phyloP scores from a whole-genome alignment of 2,888 invertebrate genomes.

The Isoperla grammatica region DNA sequence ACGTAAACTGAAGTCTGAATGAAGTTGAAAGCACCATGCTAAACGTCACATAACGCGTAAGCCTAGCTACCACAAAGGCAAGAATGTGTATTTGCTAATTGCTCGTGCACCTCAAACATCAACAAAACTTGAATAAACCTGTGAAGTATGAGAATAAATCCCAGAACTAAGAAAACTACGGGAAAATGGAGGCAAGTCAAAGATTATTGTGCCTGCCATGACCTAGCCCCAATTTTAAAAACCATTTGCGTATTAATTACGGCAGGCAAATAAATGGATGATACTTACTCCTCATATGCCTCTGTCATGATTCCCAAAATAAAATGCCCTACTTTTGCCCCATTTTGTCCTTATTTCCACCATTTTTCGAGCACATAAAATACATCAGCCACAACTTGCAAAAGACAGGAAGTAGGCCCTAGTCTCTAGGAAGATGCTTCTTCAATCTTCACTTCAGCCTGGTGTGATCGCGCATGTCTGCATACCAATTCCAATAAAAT shows the following conservation, averaged over 20 bases:
- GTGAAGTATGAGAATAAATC: background rate
- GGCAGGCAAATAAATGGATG: conserved; percentile 36
- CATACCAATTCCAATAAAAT: conserved; percentile 25
- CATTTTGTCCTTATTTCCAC: conserved; percentile 74
- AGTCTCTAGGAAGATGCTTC: conserved; percentile 28
- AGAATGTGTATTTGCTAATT: background rate
- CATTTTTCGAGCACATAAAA: conserved; percentile 64
- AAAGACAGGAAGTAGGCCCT: conserved; percentile 32
- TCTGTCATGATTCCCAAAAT: conserved; percentile 85
- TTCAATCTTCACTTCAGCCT: conserved; percentile 27
- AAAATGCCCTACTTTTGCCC: conserved; percentile 78
- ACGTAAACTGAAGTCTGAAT: too few relatives aligned
- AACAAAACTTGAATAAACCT: too few relatives aligned
- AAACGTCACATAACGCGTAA: background rate
- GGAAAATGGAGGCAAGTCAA: conserved; percentile 31
- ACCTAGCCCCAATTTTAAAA: conserved; percentile 34
- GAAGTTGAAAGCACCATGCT: background rate
- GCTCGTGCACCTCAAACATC: too few relatives aligned
- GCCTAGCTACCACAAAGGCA: background rate
- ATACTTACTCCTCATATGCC: conserved; percentile 83
- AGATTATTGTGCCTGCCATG: conserved; percentile 28
- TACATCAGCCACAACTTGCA: conserved; percentile 32
- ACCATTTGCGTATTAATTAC: conserved; percentile 23
- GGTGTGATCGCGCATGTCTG: conserved; percentile 30
- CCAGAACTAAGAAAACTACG: conserved; percentile 23